These are phyloP conservation scores for Meghimatium bilineatum DNA, from an alignment of 2,888 invertebrate genomes.

Conservation along the genomic window DNA sequence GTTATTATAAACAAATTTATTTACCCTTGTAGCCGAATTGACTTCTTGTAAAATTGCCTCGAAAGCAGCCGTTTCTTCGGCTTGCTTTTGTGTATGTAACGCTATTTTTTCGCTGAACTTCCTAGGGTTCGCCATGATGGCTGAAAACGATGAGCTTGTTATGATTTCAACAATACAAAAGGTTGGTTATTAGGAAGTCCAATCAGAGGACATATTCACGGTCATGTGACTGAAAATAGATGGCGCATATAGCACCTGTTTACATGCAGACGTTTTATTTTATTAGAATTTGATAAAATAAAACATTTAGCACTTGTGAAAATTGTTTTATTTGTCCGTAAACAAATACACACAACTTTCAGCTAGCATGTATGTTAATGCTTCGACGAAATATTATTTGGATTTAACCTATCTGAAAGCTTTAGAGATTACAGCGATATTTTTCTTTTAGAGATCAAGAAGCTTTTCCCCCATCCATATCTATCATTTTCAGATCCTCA, in stretches of 20 bases:
- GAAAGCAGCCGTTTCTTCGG: constrained; percentile 98
- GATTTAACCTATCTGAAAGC: too few species aligned
- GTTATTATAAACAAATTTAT: constrained; percentile 19
- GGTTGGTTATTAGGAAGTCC: constrained; percentile 67
- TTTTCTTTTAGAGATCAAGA: too few species aligned
- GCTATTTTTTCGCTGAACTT: constrained; percentile 99
- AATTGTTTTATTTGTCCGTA: too few species aligned
- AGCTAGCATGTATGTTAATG: too few species aligned
- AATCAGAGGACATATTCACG: constrained; percentile 57
- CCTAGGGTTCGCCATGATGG: constrained; percentile 95
- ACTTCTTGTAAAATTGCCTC: constrained; percentile 98
- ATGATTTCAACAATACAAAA: constrained; percentile 75
- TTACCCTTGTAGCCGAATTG: constrained; percentile 85
- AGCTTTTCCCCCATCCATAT: too few species aligned
- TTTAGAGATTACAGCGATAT: too few species aligned
- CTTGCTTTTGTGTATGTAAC: constrained; percentile 97
- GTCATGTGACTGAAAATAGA: constrained; percentile 54
- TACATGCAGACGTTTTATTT: background rate
- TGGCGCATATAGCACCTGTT: constrained; percentile 51
- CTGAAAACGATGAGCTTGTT: constrained; percentile 76
- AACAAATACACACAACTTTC: too few species aligned
- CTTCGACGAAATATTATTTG: too few species aligned
- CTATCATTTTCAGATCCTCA: too few species aligned
- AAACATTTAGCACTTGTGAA: too few species aligned
- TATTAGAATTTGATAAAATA: too few species aligned